Evolutionary conservation across 2,797 vertebrate genomes (phyloP).

Genomic region (Scolopax bukidnonensis): DNA sequence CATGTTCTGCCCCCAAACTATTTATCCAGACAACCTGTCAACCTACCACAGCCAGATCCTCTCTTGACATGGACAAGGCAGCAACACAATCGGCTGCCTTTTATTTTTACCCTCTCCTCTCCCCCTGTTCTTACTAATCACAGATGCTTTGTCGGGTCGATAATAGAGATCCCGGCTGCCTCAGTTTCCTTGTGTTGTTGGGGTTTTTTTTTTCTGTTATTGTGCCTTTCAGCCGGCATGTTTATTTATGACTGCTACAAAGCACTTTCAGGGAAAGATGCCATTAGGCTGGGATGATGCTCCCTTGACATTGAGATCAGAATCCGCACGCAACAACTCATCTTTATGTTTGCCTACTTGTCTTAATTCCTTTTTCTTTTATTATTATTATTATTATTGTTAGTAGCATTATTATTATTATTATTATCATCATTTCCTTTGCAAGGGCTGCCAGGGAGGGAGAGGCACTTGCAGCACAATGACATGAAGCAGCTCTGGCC

Average conservation of each 20-base stretch:
- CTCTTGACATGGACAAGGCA: conserved; percentile 60
- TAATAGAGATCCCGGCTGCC: conserved; percentile 61
- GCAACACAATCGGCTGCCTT: conserved; percentile 39
- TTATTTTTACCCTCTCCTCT: conserved; percentile 19
- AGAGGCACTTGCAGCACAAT: neutral
- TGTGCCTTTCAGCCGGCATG: conserved; percentile 30
- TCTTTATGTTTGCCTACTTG: conserved; percentile 75
- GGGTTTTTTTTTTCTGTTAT: conserved; percentile 62
- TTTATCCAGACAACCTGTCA: conserved; percentile 76
- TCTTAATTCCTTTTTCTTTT: conserved; percentile 73
- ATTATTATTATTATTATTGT: neutral
- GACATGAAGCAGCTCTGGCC: neutral
- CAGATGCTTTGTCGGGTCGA: conserved; percentile 41
- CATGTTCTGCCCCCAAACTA: conserved; percentile 66
- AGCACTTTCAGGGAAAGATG: conserved; percentile 42
- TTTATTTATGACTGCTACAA: conserved; percentile 61
- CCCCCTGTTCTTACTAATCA: conserved; percentile 27
- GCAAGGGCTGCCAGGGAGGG: conserved; percentile 21
- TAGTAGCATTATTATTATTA: neutral
- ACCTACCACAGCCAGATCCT: conserved; percentile 62
- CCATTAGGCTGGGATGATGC: conserved; percentile 56
- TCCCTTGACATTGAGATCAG: conserved; percentile 71
- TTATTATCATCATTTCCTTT: neutral
- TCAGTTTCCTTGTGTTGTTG: conserved; percentile 69
- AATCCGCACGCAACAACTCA: conserved; percentile 71